Percentiles rank a stretch among this genome's conserved stretches.
These are phyloP conservation scores for Manis pentadactyla DNA, from an alignment of 2,797 vertebrate species.

Conservation along the genomic window DNA sequence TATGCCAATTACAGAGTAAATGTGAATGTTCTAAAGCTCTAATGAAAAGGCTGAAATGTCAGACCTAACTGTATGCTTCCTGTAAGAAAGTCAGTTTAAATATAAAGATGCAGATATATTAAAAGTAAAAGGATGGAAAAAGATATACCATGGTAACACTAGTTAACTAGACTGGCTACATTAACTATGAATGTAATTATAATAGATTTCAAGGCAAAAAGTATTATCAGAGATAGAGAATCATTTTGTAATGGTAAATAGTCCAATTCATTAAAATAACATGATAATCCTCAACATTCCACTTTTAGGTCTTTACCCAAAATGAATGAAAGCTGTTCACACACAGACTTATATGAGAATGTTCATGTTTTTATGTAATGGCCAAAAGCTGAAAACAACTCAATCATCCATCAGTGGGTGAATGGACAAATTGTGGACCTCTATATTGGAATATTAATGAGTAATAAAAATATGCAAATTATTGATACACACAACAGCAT, in stretches of 20 bases:
- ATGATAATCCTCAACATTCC: background rate
- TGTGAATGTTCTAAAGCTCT: background rate
- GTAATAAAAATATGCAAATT: background rate
- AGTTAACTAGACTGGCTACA: background rate
- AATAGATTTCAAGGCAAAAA: background rate
- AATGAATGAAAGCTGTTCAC: background rate
- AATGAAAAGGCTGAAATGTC: background rate
- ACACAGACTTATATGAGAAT: background rate
- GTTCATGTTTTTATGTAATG: constrained; percentile 5
- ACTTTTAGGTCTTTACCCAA: background rate
- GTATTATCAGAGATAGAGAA: background rate
- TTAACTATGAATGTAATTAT: background rate
- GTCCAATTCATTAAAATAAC: background rate
- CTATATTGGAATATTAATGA: background rate
- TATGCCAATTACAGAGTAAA: background rate
- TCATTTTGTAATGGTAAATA: background rate
- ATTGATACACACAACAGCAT: background rate
- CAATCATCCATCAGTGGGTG: background rate
- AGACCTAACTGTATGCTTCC: background rate
- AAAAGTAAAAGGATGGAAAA: background rate
- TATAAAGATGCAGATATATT: background rate
- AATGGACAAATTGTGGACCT: background rate
- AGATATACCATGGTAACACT: background rate
- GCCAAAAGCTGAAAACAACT: background rate
- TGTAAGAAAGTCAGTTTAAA: background rate